A percentile compares a stretch with the other conserved stretches of the same genome.
Evolutionary conservation across 2,797 vertebrate genomes (phyloP).

Genomic region (Leptodactylus fallax): DNA sequence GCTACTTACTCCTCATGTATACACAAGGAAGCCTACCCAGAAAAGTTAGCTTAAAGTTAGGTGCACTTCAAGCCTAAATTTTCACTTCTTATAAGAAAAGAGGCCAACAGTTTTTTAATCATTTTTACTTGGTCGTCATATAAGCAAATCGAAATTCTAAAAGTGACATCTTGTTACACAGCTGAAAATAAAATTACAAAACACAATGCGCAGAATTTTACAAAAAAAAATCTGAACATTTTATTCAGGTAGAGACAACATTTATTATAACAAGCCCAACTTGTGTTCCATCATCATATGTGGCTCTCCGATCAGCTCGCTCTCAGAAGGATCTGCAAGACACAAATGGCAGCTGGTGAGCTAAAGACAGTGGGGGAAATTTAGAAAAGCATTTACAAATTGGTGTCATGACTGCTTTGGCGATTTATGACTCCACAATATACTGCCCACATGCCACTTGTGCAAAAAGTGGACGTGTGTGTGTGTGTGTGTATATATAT

Average conservation of each 20-base stretch:
- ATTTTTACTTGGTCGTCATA: background rate
- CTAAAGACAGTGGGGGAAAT: background rate
- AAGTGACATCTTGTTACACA: background rate
- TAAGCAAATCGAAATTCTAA: background rate
- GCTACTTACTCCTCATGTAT: too few relatives aligned
- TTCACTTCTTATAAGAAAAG: background rate
- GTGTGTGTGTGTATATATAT: too few relatives aligned
- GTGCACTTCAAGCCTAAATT: too few relatives aligned
- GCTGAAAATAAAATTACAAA: background rate
- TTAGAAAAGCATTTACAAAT: too few relatives aligned
- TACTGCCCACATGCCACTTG: too few relatives aligned
- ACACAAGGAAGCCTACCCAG: too few relatives aligned
- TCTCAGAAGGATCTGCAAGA: constrained; percentile 87
- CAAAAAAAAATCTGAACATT: constrained; percentile 52
- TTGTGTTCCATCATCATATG: constrained; percentile 93
- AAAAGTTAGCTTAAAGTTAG: too few relatives aligned
- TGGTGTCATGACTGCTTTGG: too few relatives aligned
- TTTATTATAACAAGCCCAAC: constrained; percentile 83
- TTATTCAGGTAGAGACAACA: constrained; percentile 6
- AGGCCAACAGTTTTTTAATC: background rate
- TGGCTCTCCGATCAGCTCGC: constrained; percentile 93
- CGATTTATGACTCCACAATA: too few relatives aligned
- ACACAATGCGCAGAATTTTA: constrained; percentile 10
- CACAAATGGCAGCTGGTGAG: constrained; percentile 31
- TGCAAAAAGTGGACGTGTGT: too few relatives aligned